Evolutionary conservation across 2,797 vertebrate genomes (phyloP).

Genomic region (Acomys russatus): DNA sequence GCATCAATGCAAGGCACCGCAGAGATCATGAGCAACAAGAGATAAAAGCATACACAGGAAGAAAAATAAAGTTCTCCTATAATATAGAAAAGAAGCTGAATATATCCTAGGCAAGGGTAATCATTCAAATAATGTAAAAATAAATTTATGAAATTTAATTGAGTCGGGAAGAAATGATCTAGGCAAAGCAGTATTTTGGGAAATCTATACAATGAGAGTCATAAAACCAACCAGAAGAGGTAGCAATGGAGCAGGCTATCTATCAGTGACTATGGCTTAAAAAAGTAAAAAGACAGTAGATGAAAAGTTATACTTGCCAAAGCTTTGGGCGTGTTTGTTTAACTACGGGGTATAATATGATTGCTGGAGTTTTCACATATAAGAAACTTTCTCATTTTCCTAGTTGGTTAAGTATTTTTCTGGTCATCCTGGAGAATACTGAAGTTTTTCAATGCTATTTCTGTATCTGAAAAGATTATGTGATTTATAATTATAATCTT

Average conservation of each 20-base stretch:
- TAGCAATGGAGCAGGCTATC: not conserved
- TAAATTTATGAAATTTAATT: slow-evolving; percentile 3
- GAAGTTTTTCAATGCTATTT: not conserved
- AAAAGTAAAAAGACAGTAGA: not conserved
- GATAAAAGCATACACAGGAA: not conserved
- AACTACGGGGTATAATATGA: not conserved
- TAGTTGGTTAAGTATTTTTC: not conserved
- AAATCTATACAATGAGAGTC: slow-evolving; percentile 1
- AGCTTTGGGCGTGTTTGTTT: not conserved
- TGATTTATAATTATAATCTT: not conserved
- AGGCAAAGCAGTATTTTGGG: slow-evolving; percentile 14
- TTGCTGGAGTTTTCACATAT: not conserved
- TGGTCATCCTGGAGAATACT: not conserved
- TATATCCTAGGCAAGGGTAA: not conserved
- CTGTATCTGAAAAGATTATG: not conserved
- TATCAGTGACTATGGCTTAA: not conserved
- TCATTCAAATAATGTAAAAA: not conserved
- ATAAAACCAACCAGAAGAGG: not conserved
- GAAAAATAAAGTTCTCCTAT: not conserved
- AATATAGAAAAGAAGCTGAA: not conserved
- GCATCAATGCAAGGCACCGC: accelerated
- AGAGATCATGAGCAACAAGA: not conserved
- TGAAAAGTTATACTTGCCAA: not conserved
- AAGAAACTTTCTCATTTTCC: not conserved
- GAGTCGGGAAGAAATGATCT: not conserved